Conservation (phyloP, 2,113 vertebrate genomes). For the Micronycteris hirsuta region DNA sequence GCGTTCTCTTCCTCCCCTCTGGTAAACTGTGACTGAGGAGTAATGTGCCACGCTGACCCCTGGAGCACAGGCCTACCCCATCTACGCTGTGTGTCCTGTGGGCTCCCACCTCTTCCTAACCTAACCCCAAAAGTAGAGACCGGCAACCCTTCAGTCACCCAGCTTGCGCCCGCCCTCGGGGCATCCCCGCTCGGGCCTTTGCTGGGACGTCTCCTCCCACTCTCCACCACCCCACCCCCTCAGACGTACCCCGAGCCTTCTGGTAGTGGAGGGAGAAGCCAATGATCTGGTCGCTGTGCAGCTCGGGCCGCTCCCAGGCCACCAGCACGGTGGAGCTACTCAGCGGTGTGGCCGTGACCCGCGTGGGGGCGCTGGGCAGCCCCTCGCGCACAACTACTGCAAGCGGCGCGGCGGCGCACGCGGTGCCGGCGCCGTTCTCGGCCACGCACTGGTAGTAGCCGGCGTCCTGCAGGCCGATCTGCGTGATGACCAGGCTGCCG, state of each 20-base stretch:
- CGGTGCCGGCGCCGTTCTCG: slow-evolving; percentile 91
- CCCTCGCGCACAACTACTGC: slow-evolving; percentile 94
- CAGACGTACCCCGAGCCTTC: slow-evolving; percentile 84
- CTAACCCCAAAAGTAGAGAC: background rate
- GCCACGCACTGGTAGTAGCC: slow-evolving; percentile 98
- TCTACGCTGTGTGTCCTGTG: background rate
- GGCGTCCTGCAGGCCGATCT: slow-evolving; percentile 92
- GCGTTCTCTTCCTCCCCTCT: background rate
- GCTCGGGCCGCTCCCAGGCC: slow-evolving; percentile 92
- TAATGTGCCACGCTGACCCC: background rate
- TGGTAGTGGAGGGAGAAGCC: slow-evolving; percentile 98
- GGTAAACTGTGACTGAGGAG: background rate
- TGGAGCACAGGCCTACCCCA: background rate
- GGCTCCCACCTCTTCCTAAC: background rate
- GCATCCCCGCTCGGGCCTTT: fast-evolving
- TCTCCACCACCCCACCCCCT: background rate
- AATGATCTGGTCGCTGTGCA: slow-evolving; percentile 95
- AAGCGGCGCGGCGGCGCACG: slow-evolving; percentile 92
- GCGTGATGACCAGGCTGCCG: slow-evolving; percentile 94
- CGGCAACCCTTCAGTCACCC: background rate
- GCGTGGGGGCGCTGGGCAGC: slow-evolving; percentile 92
- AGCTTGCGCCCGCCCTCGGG: no score
- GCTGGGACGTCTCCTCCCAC: background rate
- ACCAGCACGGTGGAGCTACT: slow-evolving; percentile 92
- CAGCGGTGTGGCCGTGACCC: slow-evolving; percentile 85